phyloP scores from a whole-genome alignment of 1,140 invertebrate genomes.

The Hesperophylax magnus region DNA sequence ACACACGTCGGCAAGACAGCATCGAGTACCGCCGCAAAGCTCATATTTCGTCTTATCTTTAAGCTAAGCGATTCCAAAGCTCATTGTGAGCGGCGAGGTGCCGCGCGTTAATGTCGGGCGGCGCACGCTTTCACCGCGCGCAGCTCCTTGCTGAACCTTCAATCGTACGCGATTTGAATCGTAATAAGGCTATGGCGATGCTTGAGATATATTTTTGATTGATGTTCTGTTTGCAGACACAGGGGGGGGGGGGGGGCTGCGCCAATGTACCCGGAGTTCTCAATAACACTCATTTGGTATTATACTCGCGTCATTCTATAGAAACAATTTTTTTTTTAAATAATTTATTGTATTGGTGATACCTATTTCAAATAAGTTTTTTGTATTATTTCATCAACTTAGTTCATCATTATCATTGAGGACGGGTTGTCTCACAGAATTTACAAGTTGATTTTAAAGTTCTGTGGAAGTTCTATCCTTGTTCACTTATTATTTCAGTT shows the following conservation, averaged over 20 bases:
- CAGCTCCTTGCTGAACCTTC: neutral
- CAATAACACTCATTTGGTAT: too few relatives aligned
- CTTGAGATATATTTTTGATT: constrained; percentile 30
- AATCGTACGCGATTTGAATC: constrained; percentile 21
- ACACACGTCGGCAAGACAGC: neutral
- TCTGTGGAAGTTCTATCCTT: too few relatives aligned
- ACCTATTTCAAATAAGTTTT: too few relatives aligned
- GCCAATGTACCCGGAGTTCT: too few relatives aligned
- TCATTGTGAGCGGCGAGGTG: neutral
- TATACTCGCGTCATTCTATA: neutral
- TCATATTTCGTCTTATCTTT: constrained; percentile 31
- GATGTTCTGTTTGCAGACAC: constrained; percentile 12
- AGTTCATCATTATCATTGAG: too few relatives aligned
- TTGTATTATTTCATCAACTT: too few relatives aligned
- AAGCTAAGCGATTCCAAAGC: neutral
- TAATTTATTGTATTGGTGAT: too few relatives aligned
- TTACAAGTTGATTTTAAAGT: too few relatives aligned
- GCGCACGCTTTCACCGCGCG: neutral
- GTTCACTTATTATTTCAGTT: too few relatives aligned
- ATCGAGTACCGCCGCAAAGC: neutral
- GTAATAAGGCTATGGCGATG: constrained; percentile 8
- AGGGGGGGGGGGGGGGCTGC: neutral
- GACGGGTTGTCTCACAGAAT: too few relatives aligned
- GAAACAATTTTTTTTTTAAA: too few relatives aligned
- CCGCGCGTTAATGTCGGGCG: neutral